Conservation (phyloP, 2,888 invertebrate species). For the Heterodera filipjevi region DNA sequence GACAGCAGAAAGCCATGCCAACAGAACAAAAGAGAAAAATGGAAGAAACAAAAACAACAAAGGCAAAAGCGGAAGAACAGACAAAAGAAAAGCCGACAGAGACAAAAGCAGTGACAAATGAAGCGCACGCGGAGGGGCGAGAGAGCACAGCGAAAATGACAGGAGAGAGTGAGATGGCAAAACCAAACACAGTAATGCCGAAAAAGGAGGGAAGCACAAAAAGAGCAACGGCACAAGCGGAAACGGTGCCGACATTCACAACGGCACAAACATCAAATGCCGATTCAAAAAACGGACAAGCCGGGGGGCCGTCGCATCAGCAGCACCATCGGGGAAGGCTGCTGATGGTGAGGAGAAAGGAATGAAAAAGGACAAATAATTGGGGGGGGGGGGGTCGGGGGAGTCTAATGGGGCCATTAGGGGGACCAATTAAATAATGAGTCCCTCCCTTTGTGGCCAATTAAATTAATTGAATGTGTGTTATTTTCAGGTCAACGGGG, state of each 20-base stretch:
- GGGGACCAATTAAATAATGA: background rate
- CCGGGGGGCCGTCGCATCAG: constrained; percentile 24
- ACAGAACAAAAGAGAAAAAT: background rate
- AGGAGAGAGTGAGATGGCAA: background rate
- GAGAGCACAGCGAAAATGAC: background rate
- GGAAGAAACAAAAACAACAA: background rate
- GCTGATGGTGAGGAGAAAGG: constrained; percentile 11
- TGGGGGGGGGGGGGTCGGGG: background rate
- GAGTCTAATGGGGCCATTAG: background rate
- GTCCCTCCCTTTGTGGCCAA: no score
- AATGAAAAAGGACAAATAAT: background rate
- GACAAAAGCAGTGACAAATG: background rate
- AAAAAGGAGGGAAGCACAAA: background rate
- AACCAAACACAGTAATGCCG: background rate
- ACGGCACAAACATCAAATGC: background rate
- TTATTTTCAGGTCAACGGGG: background rate
- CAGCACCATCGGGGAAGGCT: constrained; percentile 21
- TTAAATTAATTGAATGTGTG: background rate
- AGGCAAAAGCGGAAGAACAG: background rate
- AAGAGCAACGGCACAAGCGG: background rate
- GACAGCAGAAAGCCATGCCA: background rate
- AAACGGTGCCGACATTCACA: constrained; percentile 8
- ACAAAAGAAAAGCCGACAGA: background rate
- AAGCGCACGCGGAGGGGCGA: background rate
- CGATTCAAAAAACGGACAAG: constrained; percentile 28